phyloP scores from a whole-genome alignment of 1,140 invertebrate species.

The Meloidogyne floridensis region DNA sequence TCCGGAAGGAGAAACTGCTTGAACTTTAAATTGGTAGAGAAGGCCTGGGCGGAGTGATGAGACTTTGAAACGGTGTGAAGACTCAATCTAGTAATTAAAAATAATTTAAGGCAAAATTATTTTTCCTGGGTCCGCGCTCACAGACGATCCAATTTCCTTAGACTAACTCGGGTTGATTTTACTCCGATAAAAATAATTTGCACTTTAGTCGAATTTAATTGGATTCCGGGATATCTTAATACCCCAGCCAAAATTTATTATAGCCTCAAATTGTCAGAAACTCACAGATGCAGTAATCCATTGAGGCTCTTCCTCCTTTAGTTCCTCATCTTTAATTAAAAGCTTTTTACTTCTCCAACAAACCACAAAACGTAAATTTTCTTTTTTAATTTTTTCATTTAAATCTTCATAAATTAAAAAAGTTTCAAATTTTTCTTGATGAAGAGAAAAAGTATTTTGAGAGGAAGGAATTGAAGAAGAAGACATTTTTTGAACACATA shows the following conservation, averaged over 20 bases:
- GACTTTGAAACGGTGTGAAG: conserved; percentile 34
- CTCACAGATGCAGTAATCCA: conserved; percentile 54
- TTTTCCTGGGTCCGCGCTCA: too few species aligned
- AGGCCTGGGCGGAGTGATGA: conserved; percentile 46
- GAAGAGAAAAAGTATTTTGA: not conserved
- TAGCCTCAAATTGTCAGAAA: not conserved
- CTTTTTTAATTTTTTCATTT: not conserved
- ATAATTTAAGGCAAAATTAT: too few species aligned
- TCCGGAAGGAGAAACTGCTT: conserved; percentile 28
- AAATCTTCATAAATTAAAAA: conserved; percentile 10
- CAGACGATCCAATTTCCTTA: too few species aligned
- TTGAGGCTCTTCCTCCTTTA: conserved; percentile 44
- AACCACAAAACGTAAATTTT: conserved; percentile 28
- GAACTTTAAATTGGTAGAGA: conserved; percentile 44
- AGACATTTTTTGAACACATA: not conserved
- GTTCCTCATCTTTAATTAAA: not conserved
- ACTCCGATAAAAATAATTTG: too few species aligned
- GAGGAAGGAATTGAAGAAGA: conserved; percentile 16
- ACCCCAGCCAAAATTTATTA: not conserved
- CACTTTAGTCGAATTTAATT: too few species aligned
- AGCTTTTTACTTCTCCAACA: conserved; percentile 43
- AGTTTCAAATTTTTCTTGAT: conserved; percentile 21
- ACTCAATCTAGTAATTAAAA: conserved; percentile 41
- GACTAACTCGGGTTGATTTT: too few species aligned
- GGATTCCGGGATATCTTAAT: too few species aligned